Conservation (phyloP, 1,140 invertebrate species). For the Ooceraea biroi region DNA sequence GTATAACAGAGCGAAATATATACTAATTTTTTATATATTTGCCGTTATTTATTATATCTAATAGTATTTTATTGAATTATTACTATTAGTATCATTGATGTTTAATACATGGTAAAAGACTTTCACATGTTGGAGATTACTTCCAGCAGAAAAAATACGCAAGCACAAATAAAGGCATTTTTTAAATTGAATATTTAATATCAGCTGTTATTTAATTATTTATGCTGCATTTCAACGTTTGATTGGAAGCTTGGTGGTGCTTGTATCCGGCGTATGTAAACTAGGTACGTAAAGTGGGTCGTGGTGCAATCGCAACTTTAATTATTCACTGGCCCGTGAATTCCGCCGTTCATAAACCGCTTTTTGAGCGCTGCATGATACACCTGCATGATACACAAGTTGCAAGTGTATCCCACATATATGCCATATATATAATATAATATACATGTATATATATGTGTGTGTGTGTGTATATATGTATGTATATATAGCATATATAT, state of each 20-base stretch:
- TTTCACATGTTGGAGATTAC: background rate
- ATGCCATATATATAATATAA: too few species aligned
- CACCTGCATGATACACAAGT: slow-evolving; percentile 46
- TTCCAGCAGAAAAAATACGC: background rate
- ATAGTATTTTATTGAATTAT: too few species aligned
- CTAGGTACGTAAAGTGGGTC: slow-evolving; percentile 35
- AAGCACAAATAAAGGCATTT: too few species aligned
- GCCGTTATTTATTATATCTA: too few species aligned
- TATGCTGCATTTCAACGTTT: background rate
- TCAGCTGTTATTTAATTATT: too few species aligned
- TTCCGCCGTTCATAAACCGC: slow-evolving; percentile 38
- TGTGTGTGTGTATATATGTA: too few species aligned
- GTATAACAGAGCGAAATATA: too few species aligned
- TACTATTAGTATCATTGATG: background rate
- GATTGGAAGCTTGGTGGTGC: slow-evolving; percentile 17
- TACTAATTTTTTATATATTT: too few species aligned
- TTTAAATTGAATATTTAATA: background rate
- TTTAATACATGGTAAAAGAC: background rate
- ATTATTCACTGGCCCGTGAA: slow-evolving; percentile 54
- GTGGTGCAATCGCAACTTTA: slow-evolving; percentile 37
- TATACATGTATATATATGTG: background rate
- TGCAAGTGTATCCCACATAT: slow-evolving; percentile 36
- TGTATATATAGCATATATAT: background rate
- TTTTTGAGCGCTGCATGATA: slow-evolving; percentile 25
- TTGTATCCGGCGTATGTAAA: slow-evolving; percentile 29